Percentiles rank a stretch among this genome's conserved stretches.
phyloP scores from a whole-genome alignment of 2,113 vertebrate species.

The Gymnobelideus leadbeateri region DNA sequence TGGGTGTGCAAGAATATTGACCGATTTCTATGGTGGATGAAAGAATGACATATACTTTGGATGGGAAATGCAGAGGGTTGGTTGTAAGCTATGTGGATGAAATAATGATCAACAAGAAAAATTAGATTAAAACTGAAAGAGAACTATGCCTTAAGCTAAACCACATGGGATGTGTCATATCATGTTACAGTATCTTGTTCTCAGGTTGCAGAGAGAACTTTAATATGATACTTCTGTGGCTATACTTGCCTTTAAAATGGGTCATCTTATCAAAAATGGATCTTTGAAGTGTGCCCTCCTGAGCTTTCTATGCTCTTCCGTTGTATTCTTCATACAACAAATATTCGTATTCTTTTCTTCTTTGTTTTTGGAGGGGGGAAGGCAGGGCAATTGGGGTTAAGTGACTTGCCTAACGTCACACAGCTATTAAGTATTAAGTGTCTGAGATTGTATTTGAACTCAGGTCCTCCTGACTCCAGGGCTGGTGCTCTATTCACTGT shows the following conservation, averaged over 20 bases:
- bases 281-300: not conserved
- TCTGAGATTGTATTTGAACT: no score
- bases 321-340: not conserved
- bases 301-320: slow-evolving; percentile 10
- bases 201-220: slow-evolving; percentile 33
- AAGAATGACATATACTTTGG: not conserved
- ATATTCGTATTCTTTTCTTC: not conserved
- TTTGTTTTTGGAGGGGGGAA: no score
- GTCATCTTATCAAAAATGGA: not conserved
- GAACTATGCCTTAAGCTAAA: slow-evolving; percentile 45
- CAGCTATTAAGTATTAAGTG: no score
- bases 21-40: not conserved
- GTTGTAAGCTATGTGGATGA: slow-evolving; percentile 52
- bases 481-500: no score
- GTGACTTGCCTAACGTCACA: no score
- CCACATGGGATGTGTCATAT: slow-evolving; percentile 54
- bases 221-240: slow-evolving; percentile 1
- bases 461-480: no score
- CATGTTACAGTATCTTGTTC: slow-evolving; percentile 43
- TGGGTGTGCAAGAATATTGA: not conserved
- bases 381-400: no score
- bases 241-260: slow-evolving; percentile 43
- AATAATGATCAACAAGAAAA: slow-evolving; percentile 67
- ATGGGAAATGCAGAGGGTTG: slow-evolving; percentile 21
- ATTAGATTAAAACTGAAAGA: slow-evolving; percentile 76